Percentiles rank a stretch among this genome's conserved stretches.
phyloP scores from a whole-genome alignment of 2,888 invertebrate species.

The Germaria angustata region DNA sequence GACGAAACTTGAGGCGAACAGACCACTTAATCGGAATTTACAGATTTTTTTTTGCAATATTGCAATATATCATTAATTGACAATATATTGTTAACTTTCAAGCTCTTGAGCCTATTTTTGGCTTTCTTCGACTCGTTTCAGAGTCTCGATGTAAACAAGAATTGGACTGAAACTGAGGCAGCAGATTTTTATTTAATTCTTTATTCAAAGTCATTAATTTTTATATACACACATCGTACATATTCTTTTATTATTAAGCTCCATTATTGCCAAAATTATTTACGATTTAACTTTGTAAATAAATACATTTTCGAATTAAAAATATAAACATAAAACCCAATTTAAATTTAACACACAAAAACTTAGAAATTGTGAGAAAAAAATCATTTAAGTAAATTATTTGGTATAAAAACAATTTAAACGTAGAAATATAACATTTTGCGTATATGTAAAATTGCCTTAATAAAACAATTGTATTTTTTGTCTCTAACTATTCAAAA shows the following conservation, averaged over 20 bases:
- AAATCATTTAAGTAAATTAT: slow-evolving; percentile 15
- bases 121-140: no score
- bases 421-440: neutral
- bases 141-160: no score
- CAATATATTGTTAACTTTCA: no score
- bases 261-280: slow-evolving; percentile 47
- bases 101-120: no score
- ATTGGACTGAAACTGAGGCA: neutral
- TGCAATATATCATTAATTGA: no score
- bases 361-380: slow-evolving; percentile 1
- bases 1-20: no score
- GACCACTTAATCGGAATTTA: no score
- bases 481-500: neutral
- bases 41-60: no score
- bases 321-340: neutral
- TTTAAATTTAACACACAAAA: neutral
- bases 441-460: slow-evolving; percentile 63
- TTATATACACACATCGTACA: neutral
- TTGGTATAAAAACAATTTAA: neutral
- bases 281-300: slow-evolving; percentile 23
- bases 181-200: neutral
- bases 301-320: neutral
- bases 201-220: neutral
- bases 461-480: slow-evolving; percentile 42
- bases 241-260: slow-evolving; percentile 6